Percentiles rank a stretch among this genome's conserved stretches.
phyloP scores from a whole-genome alignment of 2,797 vertebrate species.

The Thalassophryne amazonica region DNA sequence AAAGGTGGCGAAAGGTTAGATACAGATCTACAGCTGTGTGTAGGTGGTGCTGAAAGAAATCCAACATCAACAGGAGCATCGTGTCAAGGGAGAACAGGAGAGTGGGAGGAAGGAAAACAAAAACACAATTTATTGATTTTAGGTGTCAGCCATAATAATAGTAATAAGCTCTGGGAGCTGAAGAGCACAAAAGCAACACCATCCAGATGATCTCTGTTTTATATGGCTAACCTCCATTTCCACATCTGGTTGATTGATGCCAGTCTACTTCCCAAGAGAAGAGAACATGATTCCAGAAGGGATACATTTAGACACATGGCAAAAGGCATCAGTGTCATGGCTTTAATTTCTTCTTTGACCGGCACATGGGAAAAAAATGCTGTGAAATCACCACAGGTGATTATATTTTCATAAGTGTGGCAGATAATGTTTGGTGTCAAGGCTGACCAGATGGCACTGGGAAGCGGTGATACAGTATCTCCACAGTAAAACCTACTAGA shows the following conservation, averaged over 20 bases:
- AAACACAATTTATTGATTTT: slow-evolving; percentile 44
- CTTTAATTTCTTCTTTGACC: too few species aligned
- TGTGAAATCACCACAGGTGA: too few species aligned
- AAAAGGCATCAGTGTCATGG: too few species aligned
- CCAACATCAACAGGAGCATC: slow-evolving; percentile 55
- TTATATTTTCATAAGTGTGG: too few species aligned
- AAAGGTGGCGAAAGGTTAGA: slow-evolving; percentile 16
- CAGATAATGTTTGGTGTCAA: too few species aligned
- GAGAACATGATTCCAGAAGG: slow-evolving; percentile 16
- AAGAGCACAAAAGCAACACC: slow-evolving; percentile 25
- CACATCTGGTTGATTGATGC: slow-evolving; percentile 42
- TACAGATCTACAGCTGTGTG: slow-evolving; percentile 28
- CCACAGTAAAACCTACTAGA: too few species aligned
- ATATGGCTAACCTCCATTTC: slow-evolving; percentile 44
- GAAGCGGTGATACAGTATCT: too few species aligned
- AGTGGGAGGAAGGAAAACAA: slow-evolving; percentile 38
- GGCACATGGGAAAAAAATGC: too few species aligned
- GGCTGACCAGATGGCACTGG: too few species aligned
- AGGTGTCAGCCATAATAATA: slow-evolving; percentile 40
- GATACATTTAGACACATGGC: background rate
- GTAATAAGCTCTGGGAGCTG: slow-evolving; percentile 32
- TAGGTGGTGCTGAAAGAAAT: slow-evolving; percentile 43
- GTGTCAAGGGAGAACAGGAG: slow-evolving; percentile 35
- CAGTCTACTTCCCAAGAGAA: slow-evolving; percentile 33
- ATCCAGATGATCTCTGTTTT: slow-evolving; percentile 33